phyloP scores from a whole-genome alignment of 1,140 invertebrate species.

The Aphaenogaster floridana region DNA sequence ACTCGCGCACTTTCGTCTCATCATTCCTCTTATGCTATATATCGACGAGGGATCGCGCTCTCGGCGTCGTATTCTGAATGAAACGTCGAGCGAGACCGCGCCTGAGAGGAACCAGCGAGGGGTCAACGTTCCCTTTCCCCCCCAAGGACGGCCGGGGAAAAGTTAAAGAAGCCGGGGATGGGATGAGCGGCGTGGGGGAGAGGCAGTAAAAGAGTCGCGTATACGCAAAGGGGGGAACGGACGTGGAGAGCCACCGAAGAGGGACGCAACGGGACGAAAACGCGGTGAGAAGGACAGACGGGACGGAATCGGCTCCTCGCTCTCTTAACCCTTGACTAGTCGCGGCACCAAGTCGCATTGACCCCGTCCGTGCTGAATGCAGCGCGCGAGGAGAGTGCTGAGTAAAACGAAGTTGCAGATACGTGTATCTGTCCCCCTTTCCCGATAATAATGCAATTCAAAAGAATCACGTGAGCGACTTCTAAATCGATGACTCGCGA shows the following conservation, averaged over 20 bases:
- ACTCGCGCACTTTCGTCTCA: conserved; percentile 60
- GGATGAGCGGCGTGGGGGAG: not conserved
- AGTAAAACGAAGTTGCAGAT: conserved; percentile 14
- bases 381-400: not conserved
- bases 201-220: conserved; percentile 36
- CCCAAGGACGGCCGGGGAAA: conserved; percentile 74
- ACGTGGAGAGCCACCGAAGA: not conserved
- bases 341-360: conserved; percentile 11
- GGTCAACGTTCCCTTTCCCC: conserved; percentile 73
- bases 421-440: conserved; percentile 3
- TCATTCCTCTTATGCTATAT: conserved; percentile 62
- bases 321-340: conserved; percentile 35
- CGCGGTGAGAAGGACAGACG: conserved; percentile 64
- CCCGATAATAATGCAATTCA: not conserved
- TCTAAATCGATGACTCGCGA: not conserved
- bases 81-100: conserved; percentile 63
- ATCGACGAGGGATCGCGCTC: conserved; percentile 69
- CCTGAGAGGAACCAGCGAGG: conserved; percentile 66
- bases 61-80: conserved; percentile 74
- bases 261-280: conserved; percentile 14
- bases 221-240: conserved; percentile 18
- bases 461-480: not conserved
- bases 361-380: not conserved
- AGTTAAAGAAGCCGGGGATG: conserved; percentile 69
- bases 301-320: conserved; percentile 35